Evolutionary conservation across 2,888 invertebrate species (phyloP).

Genomic region (Biston betularia): DNA sequence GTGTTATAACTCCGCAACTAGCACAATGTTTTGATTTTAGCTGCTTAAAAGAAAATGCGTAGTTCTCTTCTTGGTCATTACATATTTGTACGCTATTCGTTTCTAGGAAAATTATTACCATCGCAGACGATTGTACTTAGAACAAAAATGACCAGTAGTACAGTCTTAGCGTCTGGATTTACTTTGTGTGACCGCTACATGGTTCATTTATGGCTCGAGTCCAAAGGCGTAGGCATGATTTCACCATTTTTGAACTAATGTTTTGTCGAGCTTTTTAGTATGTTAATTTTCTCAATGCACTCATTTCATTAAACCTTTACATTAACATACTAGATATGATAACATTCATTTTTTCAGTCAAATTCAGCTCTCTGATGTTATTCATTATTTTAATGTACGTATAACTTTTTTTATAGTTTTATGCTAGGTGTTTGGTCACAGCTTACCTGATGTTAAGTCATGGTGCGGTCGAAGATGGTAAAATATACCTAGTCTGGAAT

Average conservation of each 20-base stretch:
- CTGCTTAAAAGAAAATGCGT: slow-evolving; percentile 13
- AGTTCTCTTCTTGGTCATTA: slow-evolving; percentile 23
- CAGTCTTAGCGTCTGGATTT: slow-evolving; percentile 14
- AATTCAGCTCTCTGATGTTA: too few species aligned
- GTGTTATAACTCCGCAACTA: background rate
- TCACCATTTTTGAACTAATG: slow-evolving; percentile 23
- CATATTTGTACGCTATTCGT: slow-evolving; percentile 18
- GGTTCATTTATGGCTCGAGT: slow-evolving; percentile 25
- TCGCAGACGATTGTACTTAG: slow-evolving; percentile 4
- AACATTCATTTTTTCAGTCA: too few species aligned
- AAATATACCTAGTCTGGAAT: too few species aligned
- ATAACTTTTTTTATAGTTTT: too few species aligned
- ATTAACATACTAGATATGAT: too few species aligned
- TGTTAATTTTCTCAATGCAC: slow-evolving; percentile 1
- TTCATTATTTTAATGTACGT: too few species aligned
- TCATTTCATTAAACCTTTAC: background rate
- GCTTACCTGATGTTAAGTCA: too few species aligned
- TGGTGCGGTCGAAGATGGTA: too few species aligned
- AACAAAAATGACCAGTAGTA: slow-evolving; percentile 17
- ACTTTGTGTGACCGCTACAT: slow-evolving; percentile 26
- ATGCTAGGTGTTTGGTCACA: too few species aligned
- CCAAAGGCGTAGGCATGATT: slow-evolving; percentile 32
- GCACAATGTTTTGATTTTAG: slow-evolving; percentile 9
- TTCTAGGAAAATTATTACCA: slow-evolving; percentile 22
- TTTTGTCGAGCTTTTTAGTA: slow-evolving; percentile 8